A percentile compares a stretch with the other conserved stretches of the same genome.
Conservation (phyloP, 2,113 vertebrate species). For the Phalacrocorax pelagicus region DNA sequence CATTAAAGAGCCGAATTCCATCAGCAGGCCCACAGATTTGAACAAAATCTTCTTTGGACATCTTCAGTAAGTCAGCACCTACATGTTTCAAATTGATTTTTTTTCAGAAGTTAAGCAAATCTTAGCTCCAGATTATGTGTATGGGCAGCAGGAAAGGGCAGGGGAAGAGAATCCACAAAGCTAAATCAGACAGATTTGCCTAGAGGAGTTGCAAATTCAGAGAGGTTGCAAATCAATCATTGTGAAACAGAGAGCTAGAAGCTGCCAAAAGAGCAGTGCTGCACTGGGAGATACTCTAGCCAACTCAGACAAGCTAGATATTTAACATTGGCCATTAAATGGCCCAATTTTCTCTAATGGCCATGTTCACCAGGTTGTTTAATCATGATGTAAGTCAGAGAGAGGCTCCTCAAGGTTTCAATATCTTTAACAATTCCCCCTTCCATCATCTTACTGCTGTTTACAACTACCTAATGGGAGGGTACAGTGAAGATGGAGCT, state of each 20-base stretch:
- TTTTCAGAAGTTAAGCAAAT: constrained; percentile 53
- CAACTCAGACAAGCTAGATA: not conserved
- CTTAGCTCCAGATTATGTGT: not conserved
- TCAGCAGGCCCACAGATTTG: constrained; percentile 95
- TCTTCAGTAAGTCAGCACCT: constrained; percentile 93
- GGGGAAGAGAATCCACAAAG: not conserved
- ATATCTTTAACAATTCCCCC: not conserved
- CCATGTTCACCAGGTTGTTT: not conserved
- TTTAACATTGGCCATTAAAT: not conserved
- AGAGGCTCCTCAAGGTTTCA: not conserved
- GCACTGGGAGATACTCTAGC: not conserved
- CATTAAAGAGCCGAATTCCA: constrained; percentile 93
- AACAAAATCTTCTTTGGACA: constrained; percentile 91
- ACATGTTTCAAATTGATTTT: constrained; percentile 42
- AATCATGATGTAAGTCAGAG: not conserved
- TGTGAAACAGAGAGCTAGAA: not conserved
- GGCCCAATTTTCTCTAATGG: not conserved
- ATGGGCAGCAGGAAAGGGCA: not conserved
- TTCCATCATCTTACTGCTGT: not conserved
- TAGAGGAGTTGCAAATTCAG: not conserved
- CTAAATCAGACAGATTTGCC: not conserved
- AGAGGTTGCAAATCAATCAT: not conserved
- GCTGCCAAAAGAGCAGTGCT: not conserved
- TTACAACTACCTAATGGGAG: not conserved
- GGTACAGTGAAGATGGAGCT: not conserved